Evolutionary conservation across 1,140 invertebrate genomes (phyloP), one percentile per base, ranked within the genome.

Genomic region (Drosophila hydei): DNA sequence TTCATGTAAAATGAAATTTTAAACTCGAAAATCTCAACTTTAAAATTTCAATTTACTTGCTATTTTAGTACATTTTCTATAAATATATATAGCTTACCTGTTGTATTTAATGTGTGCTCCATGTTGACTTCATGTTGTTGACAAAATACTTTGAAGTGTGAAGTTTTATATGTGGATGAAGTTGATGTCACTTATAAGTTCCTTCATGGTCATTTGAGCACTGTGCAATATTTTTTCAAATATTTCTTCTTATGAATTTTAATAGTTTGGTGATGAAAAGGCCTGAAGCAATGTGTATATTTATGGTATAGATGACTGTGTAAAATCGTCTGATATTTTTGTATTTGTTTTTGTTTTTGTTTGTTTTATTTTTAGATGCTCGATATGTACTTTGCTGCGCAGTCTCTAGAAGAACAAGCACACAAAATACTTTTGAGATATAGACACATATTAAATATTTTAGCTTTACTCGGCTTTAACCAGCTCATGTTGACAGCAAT

Each of bases 401-500:
- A 56, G 38, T 56, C 38, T 7, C 54, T 56, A 56, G 9, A 43
- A 43, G 14, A 43, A 56, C 23, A 16, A 56, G n/a, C 54, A 43
- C 23, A 12, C 18, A 27, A 12, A 43, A 56, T 27, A 27, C 27
- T 56, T n/a, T 27, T 21, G 11, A 56, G 16, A 16, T 5, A 42
- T 36, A 2, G n/a, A 18, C 2, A 9, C 4, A 9, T 47, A 30
- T 18, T 11, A 19, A 45, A 9, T 25, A 33, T 33, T 3, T 33
- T 21, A 18, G 14, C 38, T 16, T 56, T 43, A 56, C 54, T 56
- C 43, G 38, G 4, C 14, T n/a, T 42, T 30, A 25, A 45, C 12
- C 1, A 65, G 45, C 3, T 50, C 0, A 9, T 30, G 48, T 12
- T 63, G 18, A 43, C 72, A 74, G 19, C 72, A 74, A 0, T 59